Evolutionary conservation across 2,888 invertebrate species (phyloP).

Genomic region (Nysson spinosus): DNA sequence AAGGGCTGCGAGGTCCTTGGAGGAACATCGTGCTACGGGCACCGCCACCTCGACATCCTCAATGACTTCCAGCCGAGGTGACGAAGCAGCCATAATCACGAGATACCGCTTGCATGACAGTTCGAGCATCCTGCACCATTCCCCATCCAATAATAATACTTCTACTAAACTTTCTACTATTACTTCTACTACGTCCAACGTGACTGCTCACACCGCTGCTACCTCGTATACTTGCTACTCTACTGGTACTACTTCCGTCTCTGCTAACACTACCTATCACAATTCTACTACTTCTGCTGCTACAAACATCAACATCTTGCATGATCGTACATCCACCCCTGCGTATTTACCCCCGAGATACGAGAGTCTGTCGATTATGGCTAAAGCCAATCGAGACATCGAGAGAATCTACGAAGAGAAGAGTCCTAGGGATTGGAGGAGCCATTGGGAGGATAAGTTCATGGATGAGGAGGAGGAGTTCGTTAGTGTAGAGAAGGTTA

Average conservation of each 20-base stretch:
- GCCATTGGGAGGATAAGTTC: conserved; percentile 8
- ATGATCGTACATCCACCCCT: conserved; percentile 38
- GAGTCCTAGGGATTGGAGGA: not conserved
- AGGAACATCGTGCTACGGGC: conserved; percentile 61
- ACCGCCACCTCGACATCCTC: conserved; percentile 57
- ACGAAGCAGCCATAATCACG: conserved; percentile 64
- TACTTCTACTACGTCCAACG: conserved; percentile 7
- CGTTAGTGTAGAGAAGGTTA: conserved; percentile 68
- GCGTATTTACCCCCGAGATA: conserved; percentile 32
- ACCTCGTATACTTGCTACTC: too few species aligned
- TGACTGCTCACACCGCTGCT: conserved; percentile 12
- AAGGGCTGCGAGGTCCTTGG: conserved; percentile 55
- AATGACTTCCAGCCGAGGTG: conserved; percentile 72
- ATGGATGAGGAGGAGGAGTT: conserved; percentile 69
- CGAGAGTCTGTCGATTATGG: conserved; percentile 15
- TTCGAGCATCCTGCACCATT: conserved; percentile 57
- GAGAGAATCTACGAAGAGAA: conserved; percentile 18
- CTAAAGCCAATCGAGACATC: not conserved
- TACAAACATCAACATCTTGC: conserved; percentile 29
- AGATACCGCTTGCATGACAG: conserved; percentile 67
- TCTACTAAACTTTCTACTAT: conserved; percentile 30
- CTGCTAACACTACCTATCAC: not conserved
- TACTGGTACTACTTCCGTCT: too few species aligned
- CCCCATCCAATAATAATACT: conserved; percentile 30
- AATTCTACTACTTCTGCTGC: not conserved